phyloP scores from a whole-genome alignment of 1,140 invertebrate genomes.

The Mizuhopecten yessoensis region DNA sequence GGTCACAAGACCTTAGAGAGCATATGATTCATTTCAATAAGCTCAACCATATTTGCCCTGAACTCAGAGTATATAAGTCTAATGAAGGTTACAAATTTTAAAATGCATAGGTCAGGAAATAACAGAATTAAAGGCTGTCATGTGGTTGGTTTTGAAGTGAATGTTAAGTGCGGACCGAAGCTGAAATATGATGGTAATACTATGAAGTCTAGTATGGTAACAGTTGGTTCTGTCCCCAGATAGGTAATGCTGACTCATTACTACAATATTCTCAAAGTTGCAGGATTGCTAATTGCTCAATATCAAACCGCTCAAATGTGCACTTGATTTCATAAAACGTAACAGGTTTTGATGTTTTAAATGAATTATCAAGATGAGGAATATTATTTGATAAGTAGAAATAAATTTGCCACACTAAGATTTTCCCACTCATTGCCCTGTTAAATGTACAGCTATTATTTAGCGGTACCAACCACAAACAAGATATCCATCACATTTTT shows the following conservation, averaged over 20 bases:
- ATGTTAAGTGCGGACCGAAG: no score
- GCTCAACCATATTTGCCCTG: background rate
- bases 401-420: background rate
- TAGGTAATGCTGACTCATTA: background rate
- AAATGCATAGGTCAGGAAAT: background rate
- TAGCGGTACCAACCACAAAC: background rate
- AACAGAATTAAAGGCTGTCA: background rate
- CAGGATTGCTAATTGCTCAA: background rate
- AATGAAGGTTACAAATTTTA: background rate
- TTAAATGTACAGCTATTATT: background rate
- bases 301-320: background rate
- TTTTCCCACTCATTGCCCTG: background rate
- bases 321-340: background rate
- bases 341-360: background rate
- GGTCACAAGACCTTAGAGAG: background rate
- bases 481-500: background rate
- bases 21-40: background rate
- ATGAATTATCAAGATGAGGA: background rate
- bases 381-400: constrained; percentile 3
- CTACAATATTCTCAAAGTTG: no score
- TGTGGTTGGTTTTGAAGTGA: background rate
- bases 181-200: no score
- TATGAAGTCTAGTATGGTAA: background rate
- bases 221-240: background rate
- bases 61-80: background rate